These are phyloP conservation scores for Pachydiplax longipennis DNA, from an alignment of 2,888 invertebrate genomes.

Conservation along the genomic window DNA sequence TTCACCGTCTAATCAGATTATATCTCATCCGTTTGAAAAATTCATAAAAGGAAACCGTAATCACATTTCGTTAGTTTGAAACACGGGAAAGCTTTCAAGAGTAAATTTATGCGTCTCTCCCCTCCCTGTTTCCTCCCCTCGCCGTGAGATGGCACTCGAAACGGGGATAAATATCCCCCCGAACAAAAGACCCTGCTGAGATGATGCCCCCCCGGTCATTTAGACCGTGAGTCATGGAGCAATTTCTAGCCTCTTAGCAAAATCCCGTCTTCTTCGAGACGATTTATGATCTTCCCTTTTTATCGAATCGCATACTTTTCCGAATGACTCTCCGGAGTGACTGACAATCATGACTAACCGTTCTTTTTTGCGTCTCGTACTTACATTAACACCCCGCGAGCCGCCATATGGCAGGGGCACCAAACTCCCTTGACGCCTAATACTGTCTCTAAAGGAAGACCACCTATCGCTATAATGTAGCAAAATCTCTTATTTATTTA, in stretches of 20 bases:
- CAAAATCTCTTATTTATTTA: too few relatives aligned
- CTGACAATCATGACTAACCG: too few relatives aligned
- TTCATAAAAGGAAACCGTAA: constrained; percentile 16
- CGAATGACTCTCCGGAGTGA: too few relatives aligned
- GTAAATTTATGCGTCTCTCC: background rate
- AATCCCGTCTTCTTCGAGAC: background rate
- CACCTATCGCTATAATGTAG: too few relatives aligned
- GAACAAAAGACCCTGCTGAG: background rate
- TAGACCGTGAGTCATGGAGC: background rate
- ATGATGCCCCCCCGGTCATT: too few relatives aligned
- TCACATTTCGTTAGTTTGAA: constrained; percentile 12
- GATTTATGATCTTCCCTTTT: too few relatives aligned
- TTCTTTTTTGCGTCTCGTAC: too few relatives aligned
- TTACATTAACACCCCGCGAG: too few relatives aligned
- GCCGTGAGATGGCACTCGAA: background rate
- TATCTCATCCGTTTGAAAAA: background rate
- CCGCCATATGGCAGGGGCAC: too few relatives aligned
- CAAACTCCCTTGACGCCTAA: too few relatives aligned
- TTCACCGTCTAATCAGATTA: constrained; percentile 18
- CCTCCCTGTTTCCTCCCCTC: background rate
- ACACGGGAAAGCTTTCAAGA: constrained; percentile 20
- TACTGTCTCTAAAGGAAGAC: too few relatives aligned
- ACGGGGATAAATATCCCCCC: background rate
- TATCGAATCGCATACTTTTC: too few relatives aligned
- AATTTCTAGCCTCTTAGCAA: background rate